phyloP scores from a whole-genome alignment of 2,113 vertebrate genomes.

The Poeciliopsis prolifica region DNA sequence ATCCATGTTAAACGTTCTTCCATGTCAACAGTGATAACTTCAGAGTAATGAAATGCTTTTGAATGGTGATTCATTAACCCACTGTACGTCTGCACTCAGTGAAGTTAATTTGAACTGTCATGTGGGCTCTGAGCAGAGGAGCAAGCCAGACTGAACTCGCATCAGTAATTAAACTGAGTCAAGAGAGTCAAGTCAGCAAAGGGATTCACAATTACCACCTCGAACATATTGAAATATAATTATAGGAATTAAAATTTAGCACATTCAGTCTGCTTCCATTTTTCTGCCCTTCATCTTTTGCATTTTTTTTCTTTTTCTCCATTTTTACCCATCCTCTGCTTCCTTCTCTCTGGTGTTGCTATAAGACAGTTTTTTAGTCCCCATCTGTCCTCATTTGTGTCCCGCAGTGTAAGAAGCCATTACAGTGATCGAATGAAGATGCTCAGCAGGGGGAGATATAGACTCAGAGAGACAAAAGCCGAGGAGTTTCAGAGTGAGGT shows the following conservation, averaged over 20 bases:
- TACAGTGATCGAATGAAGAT: slow-evolving; percentile 40
- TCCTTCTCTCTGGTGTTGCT: not conserved
- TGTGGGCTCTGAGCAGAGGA: not conserved
- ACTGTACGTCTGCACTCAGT: not conserved
- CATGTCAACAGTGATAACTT: not conserved
- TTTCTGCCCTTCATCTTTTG: not conserved
- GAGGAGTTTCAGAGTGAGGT: slow-evolving; percentile 11
- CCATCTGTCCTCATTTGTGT: slow-evolving; percentile 50
- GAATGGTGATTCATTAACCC: not conserved
- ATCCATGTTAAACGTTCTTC: not conserved
- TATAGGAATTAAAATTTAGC: not conserved
- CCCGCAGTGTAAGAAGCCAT: slow-evolving; percentile 41
- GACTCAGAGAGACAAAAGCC: slow-evolving; percentile 16
- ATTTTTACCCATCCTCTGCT: not conserved
- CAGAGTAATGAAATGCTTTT: not conserved
- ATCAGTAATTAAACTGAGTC: not conserved
- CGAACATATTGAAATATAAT: not conserved
- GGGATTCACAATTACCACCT: not conserved
- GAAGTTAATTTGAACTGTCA: not conserved
- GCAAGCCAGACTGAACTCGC: not conserved
- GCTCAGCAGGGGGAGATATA: slow-evolving; percentile 53
- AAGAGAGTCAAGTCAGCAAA: not conserved
- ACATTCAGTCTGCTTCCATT: not conserved
- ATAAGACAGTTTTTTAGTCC: slow-evolving; percentile 26
- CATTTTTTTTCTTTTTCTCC: not conserved